These are phyloP conservation scores for Hydrozoanthus tunicans DNA, from an alignment of 64 coral and sea anemone species.

Conservation along the genomic window DNA sequence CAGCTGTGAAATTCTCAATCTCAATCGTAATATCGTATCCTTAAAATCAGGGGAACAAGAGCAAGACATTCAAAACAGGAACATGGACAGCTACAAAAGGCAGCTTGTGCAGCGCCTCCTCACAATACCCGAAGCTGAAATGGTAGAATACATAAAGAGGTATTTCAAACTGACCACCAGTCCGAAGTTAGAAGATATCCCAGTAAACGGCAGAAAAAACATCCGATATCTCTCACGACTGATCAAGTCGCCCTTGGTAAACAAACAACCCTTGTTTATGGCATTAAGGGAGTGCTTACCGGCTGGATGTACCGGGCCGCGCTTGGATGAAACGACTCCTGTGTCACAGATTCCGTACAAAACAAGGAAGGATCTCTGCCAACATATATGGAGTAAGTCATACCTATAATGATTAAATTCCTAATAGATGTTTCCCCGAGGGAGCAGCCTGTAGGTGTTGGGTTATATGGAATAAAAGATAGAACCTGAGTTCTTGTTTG, in stretches of 20 bases:
- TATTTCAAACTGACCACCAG: neutral
- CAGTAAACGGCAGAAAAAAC: neutral
- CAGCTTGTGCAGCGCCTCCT: neutral
- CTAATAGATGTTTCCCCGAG: too few relatives aligned
- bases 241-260: neutral
- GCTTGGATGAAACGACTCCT: neutral
- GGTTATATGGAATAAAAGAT: too few relatives aligned
- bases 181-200: neutral
- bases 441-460: too few relatives aligned
- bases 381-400: neutral
- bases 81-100: neutral
- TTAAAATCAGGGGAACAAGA: neutral
- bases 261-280: neutral
- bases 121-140: neutral
- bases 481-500: too few relatives aligned
- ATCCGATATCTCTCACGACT: neutral
- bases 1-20: neutral
- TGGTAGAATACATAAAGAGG: neutral
- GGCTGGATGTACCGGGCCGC: constrained; percentile 18
- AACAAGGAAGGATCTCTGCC: neutral
- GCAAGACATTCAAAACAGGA: neutral
- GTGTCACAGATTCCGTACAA: neutral
- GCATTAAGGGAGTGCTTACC: neutral
- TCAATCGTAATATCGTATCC: neutral
- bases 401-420: too few relatives aligned